Percentiles rank a stretch among this genome's conserved stretches.
These are phyloP conservation scores for Cylindroiulus punctatus DNA, from an alignment of 2,888 invertebrate species.

Conservation along the genomic window DNA sequence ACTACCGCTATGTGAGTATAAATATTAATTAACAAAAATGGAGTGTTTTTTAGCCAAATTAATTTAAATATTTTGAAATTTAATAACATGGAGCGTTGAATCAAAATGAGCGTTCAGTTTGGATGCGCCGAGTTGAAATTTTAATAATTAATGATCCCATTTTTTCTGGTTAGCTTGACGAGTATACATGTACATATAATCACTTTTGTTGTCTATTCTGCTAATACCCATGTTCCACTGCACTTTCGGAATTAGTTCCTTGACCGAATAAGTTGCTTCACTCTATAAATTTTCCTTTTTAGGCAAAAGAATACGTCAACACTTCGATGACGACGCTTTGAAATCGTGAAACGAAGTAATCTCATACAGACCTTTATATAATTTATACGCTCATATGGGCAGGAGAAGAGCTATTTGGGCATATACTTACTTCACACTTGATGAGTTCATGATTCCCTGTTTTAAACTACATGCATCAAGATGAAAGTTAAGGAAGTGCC, in stretches of 20 bases:
- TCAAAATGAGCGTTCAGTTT: no score
- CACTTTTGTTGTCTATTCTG: no score
- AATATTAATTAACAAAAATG: neutral
- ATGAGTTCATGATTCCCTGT: neutral
- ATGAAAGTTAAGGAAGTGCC: neutral
- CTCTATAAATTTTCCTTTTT: neutral
- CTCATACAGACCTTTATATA: neutral
- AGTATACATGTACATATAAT: no score
- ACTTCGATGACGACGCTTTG: neutral
- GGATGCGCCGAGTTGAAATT: no score
- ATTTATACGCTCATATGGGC: neutral
- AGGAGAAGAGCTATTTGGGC: no score
- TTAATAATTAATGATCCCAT: no score
- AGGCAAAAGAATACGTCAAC: neutral
- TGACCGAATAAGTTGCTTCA: no score
- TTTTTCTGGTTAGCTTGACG: no score
- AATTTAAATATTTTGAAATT: no score
- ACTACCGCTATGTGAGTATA: slow-evolving; percentile 63
- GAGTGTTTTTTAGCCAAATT: neutral
- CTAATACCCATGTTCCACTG: no score
- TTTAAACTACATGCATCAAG: neutral
- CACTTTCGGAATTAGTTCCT: no score
- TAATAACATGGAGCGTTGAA: no score
- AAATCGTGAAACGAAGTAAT: neutral
- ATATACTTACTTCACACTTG: neutral